These are phyloP conservation scores for Ectropis crepuscularia DNA, from an alignment of 2,888 invertebrate species.

Conservation along the genomic window DNA sequence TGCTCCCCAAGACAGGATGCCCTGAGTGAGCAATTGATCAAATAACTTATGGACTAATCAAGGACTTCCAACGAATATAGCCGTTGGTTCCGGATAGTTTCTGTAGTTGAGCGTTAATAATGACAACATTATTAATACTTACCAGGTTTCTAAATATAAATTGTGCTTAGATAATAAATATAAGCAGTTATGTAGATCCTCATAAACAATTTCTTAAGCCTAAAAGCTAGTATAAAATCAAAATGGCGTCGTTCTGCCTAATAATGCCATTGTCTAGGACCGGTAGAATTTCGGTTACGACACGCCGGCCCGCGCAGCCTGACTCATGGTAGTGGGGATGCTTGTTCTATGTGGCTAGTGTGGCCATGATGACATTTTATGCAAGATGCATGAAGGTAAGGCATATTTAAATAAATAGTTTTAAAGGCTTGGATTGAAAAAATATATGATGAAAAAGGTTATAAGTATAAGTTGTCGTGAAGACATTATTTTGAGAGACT, in stretches of 20 bases:
- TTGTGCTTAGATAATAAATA: neutral
- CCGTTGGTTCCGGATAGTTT: no score
- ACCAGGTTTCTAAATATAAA: neutral
- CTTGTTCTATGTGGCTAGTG: constrained; percentile 35
- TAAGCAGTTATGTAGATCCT: neutral
- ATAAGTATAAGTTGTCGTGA: no score
- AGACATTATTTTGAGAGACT: no score
- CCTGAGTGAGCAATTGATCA: no score
- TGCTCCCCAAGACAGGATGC: no score
- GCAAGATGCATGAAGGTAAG: neutral
- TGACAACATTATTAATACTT: no score
- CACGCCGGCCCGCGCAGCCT: constrained; percentile 73
- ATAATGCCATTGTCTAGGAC: constrained; percentile 83
- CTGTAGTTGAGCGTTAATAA: no score
- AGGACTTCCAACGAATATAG: no score
- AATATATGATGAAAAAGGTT: neutral
- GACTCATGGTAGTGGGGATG: constrained; percentile 62
- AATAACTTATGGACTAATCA: no score
- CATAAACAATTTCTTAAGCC: constrained; percentile 28
- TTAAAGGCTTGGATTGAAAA: neutral
- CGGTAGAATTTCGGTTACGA: constrained; percentile 83
- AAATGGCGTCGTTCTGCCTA: constrained; percentile 77
- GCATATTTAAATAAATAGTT: neutral
- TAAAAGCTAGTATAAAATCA: constrained; percentile 54
- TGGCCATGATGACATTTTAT: neutral